phyloP scores from a whole-genome alignment of 2,797 vertebrate species.

The Liparis tanakae region DNA sequence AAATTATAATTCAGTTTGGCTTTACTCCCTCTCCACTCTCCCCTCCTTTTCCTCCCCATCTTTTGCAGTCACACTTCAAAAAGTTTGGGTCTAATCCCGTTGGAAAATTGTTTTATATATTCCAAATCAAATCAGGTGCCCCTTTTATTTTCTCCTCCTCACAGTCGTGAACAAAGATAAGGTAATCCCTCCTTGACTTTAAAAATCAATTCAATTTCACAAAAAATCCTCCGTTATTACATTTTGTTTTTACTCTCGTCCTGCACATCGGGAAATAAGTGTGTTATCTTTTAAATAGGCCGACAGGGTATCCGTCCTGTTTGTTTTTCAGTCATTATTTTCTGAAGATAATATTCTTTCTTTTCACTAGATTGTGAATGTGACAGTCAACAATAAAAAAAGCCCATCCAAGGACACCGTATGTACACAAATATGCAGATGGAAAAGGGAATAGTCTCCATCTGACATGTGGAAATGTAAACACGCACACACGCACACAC shows the following conservation, averaged over 20 bases:
- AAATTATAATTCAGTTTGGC: conserved; percentile 20
- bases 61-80: not conserved
- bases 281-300: conserved; percentile 48
- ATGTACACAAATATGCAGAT: not conserved
- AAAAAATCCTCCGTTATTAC: conserved; percentile 23
- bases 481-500: not conserved
- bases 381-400: not conserved
- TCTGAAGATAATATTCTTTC: not conserved
- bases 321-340: conserved; percentile 19
- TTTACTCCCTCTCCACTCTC: conserved; percentile 1
- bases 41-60: not conserved
- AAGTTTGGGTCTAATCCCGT: conserved; percentile 9
- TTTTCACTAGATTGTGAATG: not conserved
- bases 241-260: conserved; percentile 26
- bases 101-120: conserved; percentile 4
- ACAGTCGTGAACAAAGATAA: conserved; percentile 39
- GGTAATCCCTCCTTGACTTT: conserved; percentile 31
- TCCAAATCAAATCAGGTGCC: conserved; percentile 21
- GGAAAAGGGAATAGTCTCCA: not conserved
- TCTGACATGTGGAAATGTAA: not conserved
- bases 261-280: not conserved
- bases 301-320: not conserved
- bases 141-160: conserved; percentile 5
- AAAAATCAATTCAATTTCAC: conserved; percentile 37
- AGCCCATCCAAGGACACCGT: not conserved